These are phyloP conservation scores for Ditylenchus weischeri DNA, from an alignment of 2,888 invertebrate species.

Conservation along the genomic window DNA sequence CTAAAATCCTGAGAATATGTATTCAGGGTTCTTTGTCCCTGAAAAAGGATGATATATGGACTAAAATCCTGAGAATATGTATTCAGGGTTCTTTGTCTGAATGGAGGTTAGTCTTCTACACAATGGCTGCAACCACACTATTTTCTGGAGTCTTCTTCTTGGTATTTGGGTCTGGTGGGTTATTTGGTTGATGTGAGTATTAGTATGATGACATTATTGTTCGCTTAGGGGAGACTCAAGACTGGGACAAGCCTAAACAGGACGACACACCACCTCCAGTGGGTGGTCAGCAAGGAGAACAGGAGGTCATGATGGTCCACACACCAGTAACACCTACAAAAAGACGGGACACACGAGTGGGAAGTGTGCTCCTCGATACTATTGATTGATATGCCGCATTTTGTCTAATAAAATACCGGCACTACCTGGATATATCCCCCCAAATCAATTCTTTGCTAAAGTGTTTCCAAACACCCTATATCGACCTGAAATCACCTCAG, in stretches of 20 bases:
- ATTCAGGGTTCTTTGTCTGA: conserved; percentile 42
- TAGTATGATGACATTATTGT: background rate
- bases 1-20: no score
- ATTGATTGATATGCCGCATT: background rate
- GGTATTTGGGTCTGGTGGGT: conserved; percentile 41
- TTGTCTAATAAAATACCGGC: no score
- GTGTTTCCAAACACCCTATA: no score
- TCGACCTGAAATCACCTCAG: no score
- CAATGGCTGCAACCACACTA: conserved; percentile 33
- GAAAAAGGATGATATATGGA: background rate
- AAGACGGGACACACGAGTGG: background rate
- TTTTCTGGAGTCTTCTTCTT: conserved; percentile 37
- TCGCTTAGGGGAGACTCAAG: background rate
- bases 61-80: conserved; percentile 28
- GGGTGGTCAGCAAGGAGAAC: background rate
- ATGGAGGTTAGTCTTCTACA: conserved; percentile 41
- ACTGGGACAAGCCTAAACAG: background rate
- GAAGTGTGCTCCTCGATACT: background rate
- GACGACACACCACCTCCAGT: background rate
- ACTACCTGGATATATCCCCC: no score
- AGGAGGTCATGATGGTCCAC: background rate
- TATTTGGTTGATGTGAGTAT: background rate
- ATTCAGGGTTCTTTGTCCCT: no score
- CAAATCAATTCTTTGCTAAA: no score
- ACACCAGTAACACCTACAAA: background rate